Percentiles rank a stretch among this genome's conserved stretches.
phyloP scores from a whole-genome alignment of 1,140 invertebrate species.

The Leptestheria dahalacensis region DNA sequence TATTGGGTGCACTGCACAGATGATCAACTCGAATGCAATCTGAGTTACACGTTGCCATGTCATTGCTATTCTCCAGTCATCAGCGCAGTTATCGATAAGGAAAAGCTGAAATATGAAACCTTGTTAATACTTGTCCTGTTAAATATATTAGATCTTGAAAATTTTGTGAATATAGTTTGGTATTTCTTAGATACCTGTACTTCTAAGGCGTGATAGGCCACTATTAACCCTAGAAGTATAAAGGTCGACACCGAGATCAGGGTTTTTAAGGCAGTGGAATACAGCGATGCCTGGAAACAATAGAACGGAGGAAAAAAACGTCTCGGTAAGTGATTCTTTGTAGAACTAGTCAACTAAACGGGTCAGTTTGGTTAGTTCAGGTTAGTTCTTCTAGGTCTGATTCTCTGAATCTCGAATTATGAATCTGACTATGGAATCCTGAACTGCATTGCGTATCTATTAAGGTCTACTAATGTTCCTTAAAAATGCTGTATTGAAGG shows the following conservation, averaged over 20 bases:
- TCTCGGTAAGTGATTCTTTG: no score
- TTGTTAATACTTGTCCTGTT: not conserved
- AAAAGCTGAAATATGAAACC: conserved; percentile 53
- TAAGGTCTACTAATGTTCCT: no score
- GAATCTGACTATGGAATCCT: no score
- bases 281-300: conserved; percentile 86
- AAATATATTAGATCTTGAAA: no score
- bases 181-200: conserved; percentile 89
- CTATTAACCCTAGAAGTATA: conserved; percentile 93
- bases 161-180: no score
- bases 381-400: no score
- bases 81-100: conserved; percentile 99
- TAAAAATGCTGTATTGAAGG: not conserved
- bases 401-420: no score
- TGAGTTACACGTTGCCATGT: conserved; percentile 89
- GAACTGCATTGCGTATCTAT: no score
- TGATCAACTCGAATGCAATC: conserved; percentile 78
- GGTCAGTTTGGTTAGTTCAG: no score
- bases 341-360: no score
- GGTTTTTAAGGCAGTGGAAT: conserved; percentile 92
- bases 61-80: conserved; percentile 99
- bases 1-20: conserved; percentile 94
- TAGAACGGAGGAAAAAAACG: no score
- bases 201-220: conserved; percentile 99
- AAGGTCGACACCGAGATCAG: conserved; percentile 96